These are phyloP conservation scores for Euzophera pinguis DNA, from an alignment of 2,888 invertebrate genomes.

Conservation along the genomic window DNA sequence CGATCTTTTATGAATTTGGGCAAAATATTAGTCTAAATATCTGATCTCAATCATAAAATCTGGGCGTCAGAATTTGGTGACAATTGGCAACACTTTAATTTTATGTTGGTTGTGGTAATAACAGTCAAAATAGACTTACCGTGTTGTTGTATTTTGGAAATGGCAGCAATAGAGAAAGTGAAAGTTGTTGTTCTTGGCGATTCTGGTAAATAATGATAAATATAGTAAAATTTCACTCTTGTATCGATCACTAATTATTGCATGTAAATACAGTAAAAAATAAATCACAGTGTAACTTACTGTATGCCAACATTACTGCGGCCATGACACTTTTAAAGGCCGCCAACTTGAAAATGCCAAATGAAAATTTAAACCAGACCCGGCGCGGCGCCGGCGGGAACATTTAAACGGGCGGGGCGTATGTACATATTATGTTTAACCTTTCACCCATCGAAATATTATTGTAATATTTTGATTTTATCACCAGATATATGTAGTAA, in stretches of 20 bases:
- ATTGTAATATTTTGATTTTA: no score
- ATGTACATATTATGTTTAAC: no score
- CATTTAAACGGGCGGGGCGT: background rate
- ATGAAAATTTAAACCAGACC: slow-evolving; percentile 2
- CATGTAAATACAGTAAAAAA: background rate
- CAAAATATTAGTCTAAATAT: no score
- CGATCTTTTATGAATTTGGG: no score
- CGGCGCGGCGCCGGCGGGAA: background rate
- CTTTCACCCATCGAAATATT: no score
- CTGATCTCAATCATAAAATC: no score
- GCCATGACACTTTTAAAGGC: slow-evolving; percentile 57
- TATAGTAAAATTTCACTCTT: slow-evolving; percentile 33
- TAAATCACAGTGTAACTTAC: slow-evolving; percentile 28
- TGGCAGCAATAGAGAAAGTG: slow-evolving; percentile 93
- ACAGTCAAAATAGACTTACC: slow-evolving; percentile 56
- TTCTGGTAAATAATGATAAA: slow-evolving; percentile 82
- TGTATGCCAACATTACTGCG: slow-evolving; percentile 54
- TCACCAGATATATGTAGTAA: no score
- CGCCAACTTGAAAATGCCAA: slow-evolving; percentile 47
- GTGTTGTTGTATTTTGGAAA: slow-evolving; percentile 53
- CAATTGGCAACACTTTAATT: background rate
- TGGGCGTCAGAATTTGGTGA: no score
- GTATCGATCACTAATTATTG: slow-evolving; percentile 24
- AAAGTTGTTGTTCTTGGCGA: slow-evolving; percentile 95
- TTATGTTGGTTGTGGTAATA: slow-evolving; percentile 15